Percentiles rank a stretch among this genome's conserved stretches.
These are phyloP conservation scores for Sycobia sp. DNA, from an alignment of 1,140 invertebrate species.

Conservation along the genomic window DNA sequence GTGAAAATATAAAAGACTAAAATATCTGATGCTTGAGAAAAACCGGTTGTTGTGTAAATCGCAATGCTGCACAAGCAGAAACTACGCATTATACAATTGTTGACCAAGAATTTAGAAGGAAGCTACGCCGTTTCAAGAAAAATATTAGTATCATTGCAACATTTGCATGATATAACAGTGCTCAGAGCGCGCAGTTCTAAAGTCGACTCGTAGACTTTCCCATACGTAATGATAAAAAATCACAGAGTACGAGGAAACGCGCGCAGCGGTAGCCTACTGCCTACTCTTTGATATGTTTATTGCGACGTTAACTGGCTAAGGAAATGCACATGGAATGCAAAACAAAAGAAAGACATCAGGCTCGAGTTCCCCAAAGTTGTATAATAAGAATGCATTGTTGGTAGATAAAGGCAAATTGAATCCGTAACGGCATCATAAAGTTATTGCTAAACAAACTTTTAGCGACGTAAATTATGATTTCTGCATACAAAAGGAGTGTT, in stretches of 20 bases:
- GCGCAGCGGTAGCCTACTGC: too few species aligned
- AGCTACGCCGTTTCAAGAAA: too few species aligned
- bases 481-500: background rate
- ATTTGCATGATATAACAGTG: background rate
- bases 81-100: too few species aligned
- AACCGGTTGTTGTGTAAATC: too few species aligned
- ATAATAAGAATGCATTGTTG: background rate
- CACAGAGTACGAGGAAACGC: too few species aligned
- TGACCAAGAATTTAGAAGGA: too few species aligned
- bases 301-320: slow-evolving; percentile 1
- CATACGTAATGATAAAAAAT: background rate
- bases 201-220: background rate
- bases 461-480: slow-evolving; percentile 1
- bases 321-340: background rate
- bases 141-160: background rate
- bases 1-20: too few species aligned
- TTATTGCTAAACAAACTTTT: background rate
- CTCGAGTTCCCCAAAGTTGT: background rate
- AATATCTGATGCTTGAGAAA: too few species aligned
- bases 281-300: background rate
- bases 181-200: background rate
- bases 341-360: slow-evolving; percentile 14
- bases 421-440: slow-evolving; percentile 5
- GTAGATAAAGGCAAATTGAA: slow-evolving; percentile 1
- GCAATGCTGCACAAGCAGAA: too few species aligned